phyloP scores from a whole-genome alignment of 2,797 vertebrate genomes.

The Hemibagrus guttatus region DNA sequence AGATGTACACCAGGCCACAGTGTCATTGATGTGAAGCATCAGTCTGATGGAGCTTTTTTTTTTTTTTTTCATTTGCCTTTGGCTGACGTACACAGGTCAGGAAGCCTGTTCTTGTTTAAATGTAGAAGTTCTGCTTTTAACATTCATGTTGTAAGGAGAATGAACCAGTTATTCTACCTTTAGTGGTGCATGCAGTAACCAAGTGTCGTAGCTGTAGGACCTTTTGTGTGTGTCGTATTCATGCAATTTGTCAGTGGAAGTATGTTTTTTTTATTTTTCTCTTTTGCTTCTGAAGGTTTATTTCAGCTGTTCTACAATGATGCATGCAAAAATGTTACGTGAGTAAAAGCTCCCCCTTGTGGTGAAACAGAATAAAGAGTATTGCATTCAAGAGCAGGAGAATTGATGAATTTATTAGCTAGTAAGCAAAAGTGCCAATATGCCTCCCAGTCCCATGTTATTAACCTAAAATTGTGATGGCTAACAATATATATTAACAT shows the following conservation, averaged over 20 bases:
- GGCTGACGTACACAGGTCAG: too few relatives aligned
- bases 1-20: background rate
- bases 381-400: background rate
- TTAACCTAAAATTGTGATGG: background rate
- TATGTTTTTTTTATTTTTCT: background rate
- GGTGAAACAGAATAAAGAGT: background rate
- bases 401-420: background rate
- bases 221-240: background rate
- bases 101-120: background rate
- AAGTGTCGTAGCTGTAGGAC: background rate
- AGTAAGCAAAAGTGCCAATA: background rate
- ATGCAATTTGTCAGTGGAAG: background rate
- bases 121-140: background rate
- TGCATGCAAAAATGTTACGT: background rate
- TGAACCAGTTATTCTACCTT: background rate
- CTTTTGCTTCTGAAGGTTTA: background rate
- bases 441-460: background rate
- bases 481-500: background rate
- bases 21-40: background rate
- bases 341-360: background rate
- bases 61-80: background rate
- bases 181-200: background rate
- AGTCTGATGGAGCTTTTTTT: background rate
- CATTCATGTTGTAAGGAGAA: background rate
- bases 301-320: background rate